Conservation (phyloP, 1,140 invertebrate species). For the Brachionus paranguensis region DNA sequence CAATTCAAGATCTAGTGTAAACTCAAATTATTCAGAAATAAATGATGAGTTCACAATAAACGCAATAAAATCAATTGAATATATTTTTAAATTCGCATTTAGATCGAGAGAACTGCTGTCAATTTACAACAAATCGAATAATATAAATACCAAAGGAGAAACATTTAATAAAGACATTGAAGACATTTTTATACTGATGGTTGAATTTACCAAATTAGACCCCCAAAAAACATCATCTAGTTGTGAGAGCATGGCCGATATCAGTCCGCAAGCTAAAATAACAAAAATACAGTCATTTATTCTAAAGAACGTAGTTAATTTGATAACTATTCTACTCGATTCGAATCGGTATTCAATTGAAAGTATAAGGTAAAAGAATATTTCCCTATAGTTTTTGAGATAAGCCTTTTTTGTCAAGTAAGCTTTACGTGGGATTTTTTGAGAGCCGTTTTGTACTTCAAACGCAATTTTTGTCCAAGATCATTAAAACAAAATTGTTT, state of each 20-base stretch:
- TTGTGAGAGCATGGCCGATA: not conserved
- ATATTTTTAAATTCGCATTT: slow-evolving; percentile 35
- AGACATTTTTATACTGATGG: not conserved
- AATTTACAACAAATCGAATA: not conserved
- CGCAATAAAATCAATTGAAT: slow-evolving; percentile 35
- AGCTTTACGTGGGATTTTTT: slow-evolving; percentile 7
- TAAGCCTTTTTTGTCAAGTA: not conserved
- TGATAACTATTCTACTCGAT: slow-evolving; percentile 10
- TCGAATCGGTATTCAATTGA: slow-evolving; percentile 1
- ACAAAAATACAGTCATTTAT: slow-evolving; percentile 30
- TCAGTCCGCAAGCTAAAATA: not conserved
- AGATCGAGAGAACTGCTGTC: slow-evolving; percentile 24
- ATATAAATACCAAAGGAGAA: not conserved
- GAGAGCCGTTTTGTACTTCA: not conserved
- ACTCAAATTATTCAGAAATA: not conserved
- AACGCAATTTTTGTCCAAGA: slow-evolving; percentile 7
- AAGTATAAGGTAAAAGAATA: not conserved
- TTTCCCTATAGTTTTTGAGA: not conserved
- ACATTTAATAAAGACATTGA: not conserved
- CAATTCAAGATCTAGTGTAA: not conserved
- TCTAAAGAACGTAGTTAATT: not conserved
- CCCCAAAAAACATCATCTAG: not conserved
- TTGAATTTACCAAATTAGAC: not conserved
- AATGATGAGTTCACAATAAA: slow-evolving; percentile 3
- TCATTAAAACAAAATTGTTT: not conserved